Evolutionary conservation across 2,113 vertebrate genomes (phyloP), one percentile per base, ranked within the genome.

Genomic region (Perca schrenkii): DNA sequence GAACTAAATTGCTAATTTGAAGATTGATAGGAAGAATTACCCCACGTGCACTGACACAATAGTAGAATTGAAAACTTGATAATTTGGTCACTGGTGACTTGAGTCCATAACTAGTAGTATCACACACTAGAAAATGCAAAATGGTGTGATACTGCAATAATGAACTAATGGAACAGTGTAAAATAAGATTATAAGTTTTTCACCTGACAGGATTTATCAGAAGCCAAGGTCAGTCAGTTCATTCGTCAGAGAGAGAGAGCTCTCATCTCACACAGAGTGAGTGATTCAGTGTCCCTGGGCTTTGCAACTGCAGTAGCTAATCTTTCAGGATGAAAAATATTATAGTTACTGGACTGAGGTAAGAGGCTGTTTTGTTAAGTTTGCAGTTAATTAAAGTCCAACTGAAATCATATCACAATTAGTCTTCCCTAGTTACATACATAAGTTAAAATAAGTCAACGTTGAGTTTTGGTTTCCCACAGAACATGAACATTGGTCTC

Each of bases 171-270:
- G 10, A 28, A n/a, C 16, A 63, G 34, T 11, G 58, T 43, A 43
- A 11, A 0, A 65, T 34, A 31, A 65, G 52, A 43, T 43, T 65
- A 15, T 8, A 21, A 3, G 16, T 58, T 74, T 57, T 52, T 71
- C 36, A 62, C 25, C 31, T 68, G 56, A 34, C 28, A 63, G 12
- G 10, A 74, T 69, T 62, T 4, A 50, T 63, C n/a, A 34, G 31
- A 43, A 49, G 28, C 25, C 25, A 31, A 67, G 31, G 67, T 72
- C 50, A 10, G 61, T 40, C 74, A 43, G 54, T 56, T 70, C 5
- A 64, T 60, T 47, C 47, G 17, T 76, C 61, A 65, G n/a, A 52
- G 22, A 49, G n/a, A 52, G 22, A 49, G 25, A 57, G 53, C 22
- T 8, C 21, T 47, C 50, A 40, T 66, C 52, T 34, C 49, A 49